phyloP scores from a whole-genome alignment of 2,797 vertebrate species.

The Pogoniulus pusillus region DNA sequence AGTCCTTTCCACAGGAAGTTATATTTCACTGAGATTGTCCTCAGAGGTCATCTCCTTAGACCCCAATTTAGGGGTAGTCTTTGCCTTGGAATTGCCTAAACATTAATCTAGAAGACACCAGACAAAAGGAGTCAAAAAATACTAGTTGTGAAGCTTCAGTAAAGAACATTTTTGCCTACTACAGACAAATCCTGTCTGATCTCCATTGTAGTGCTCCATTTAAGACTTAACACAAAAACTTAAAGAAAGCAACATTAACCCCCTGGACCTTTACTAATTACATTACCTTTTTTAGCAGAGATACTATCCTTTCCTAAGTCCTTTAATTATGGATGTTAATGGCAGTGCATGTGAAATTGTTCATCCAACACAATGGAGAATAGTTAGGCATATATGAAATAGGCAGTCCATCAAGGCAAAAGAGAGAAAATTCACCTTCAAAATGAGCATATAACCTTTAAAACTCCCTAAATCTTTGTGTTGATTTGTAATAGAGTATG shows the following conservation, averaged over 20 bases:
- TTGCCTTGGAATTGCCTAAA: not conserved
- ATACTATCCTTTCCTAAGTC: not conserved
- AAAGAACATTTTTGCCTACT: not conserved
- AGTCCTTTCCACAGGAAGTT: not conserved
- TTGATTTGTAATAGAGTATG: not conserved
- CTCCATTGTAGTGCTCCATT: not conserved
- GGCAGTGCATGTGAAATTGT: not conserved
- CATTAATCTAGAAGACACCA: not conserved
- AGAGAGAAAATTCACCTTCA: not conserved
- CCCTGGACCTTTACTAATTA: not conserved
- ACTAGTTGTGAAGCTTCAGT: not conserved
- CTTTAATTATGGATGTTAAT: not conserved
- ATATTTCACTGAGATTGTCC: not conserved
- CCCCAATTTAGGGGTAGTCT: not conserved
- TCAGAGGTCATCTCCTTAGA: fast-evolving
- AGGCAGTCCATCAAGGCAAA: not conserved
- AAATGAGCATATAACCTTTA: not conserved
- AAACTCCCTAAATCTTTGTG: not conserved
- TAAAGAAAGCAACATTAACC: not conserved
- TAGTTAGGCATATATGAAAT: not conserved
- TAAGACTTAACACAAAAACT: not conserved
- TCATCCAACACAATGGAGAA: not conserved
- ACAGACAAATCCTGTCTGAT: not conserved
- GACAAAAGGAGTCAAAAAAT: not conserved
- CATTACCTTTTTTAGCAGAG: not conserved